Percentiles rank a stretch among this genome's conserved stretches.
These are phyloP conservation scores for Exephanes ischioxanthus DNA, from an alignment of 2,888 invertebrate genomes.

Conservation along the genomic window DNA sequence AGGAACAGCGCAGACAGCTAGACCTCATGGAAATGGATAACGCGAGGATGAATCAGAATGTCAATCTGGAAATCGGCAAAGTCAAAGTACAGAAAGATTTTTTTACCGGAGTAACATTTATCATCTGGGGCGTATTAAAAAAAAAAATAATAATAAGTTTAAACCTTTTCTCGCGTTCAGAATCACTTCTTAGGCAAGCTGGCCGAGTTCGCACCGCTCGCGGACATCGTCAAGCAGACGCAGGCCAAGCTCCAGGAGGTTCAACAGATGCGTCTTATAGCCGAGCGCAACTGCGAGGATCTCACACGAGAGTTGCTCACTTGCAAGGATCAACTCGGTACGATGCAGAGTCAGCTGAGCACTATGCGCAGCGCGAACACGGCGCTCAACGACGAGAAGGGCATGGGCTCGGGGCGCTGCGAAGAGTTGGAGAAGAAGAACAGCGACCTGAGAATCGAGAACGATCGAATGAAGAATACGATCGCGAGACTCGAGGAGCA, in stretches of 20 bases:
- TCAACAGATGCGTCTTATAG: slow-evolving; percentile 88
- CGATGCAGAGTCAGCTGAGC: slow-evolving; percentile 80
- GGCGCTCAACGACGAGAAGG: slow-evolving; percentile 74
- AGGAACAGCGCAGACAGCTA: slow-evolving; percentile 90
- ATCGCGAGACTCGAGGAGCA: slow-evolving; percentile 87
- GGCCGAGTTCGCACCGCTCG: slow-evolving; percentile 89
- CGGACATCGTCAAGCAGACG: slow-evolving; percentile 89
- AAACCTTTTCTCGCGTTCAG: slow-evolving; percentile 71
- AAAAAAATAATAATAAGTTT: slow-evolving; percentile 2
- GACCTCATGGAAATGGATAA: slow-evolving; percentile 91
- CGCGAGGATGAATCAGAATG: slow-evolving; percentile 90
- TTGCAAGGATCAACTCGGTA: slow-evolving; percentile 87
- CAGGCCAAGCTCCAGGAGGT: slow-evolving; percentile 89
- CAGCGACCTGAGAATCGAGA: slow-evolving; percentile 86
- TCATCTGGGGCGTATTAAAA: neutral
- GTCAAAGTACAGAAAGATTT: slow-evolving; percentile 86
- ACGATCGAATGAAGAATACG: slow-evolving; percentile 85
- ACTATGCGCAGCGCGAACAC: slow-evolving; percentile 78
- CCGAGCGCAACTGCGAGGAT: slow-evolving; percentile 89
- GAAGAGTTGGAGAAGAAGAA: slow-evolving; percentile 85
- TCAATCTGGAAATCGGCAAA: slow-evolving; percentile 89
- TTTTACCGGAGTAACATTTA: neutral
- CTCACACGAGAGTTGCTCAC: slow-evolving; percentile 88
- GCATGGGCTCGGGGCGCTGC: slow-evolving; percentile 69
- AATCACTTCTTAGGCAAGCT: slow-evolving; percentile 91